A percentile compares a stretch with the other conserved stretches of the same genome.
These are phyloP conservation scores for Parasteatoda tepidariorum DNA, from an alignment of 1,140 invertebrate genomes.

Conservation along the genomic window DNA sequence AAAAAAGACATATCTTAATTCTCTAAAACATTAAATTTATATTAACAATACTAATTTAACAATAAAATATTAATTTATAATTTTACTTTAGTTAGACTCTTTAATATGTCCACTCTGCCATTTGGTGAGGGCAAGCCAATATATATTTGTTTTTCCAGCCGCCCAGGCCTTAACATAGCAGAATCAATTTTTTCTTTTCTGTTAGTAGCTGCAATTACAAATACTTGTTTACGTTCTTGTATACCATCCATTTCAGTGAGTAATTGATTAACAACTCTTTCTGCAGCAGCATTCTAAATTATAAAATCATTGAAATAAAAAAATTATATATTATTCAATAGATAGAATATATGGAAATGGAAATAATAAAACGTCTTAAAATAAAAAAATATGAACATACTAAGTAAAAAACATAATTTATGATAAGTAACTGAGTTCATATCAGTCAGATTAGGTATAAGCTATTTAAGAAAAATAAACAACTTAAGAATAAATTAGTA, in stretches of 20 bases:
- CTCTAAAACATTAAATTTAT: background rate
- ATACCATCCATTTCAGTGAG: constrained; percentile 99
- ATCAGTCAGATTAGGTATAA: too few relatives aligned
- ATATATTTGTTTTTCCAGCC: constrained; percentile 93
- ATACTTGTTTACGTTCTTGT: constrained; percentile 86
- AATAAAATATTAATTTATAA: background rate
- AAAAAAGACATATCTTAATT: background rate
- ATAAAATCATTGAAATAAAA: constrained; percentile 31
- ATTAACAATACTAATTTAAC: background rate
- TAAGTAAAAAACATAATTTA: background rate
- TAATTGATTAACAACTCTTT: constrained; percentile 94
- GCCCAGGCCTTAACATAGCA: constrained; percentile 92
- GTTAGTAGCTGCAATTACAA: constrained; percentile 96
- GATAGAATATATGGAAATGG: background rate
- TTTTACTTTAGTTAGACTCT: constrained; percentile 83
- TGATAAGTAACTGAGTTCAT: too few relatives aligned
- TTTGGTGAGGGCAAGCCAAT: constrained; percentile 86
- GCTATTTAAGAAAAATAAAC: too few relatives aligned
- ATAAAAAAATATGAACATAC: background rate
- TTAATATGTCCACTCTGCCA: constrained; percentile 90
- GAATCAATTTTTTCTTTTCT: constrained; percentile 97
- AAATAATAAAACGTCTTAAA: background rate
- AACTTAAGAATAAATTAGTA: too few relatives aligned
- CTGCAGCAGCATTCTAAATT: constrained; percentile 72
- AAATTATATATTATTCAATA: background rate